A percentile compares a stretch with the other conserved stretches of the same genome.
phyloP scores from a whole-genome alignment of 2,888 invertebrate species.

The Conomelus anceps region DNA sequence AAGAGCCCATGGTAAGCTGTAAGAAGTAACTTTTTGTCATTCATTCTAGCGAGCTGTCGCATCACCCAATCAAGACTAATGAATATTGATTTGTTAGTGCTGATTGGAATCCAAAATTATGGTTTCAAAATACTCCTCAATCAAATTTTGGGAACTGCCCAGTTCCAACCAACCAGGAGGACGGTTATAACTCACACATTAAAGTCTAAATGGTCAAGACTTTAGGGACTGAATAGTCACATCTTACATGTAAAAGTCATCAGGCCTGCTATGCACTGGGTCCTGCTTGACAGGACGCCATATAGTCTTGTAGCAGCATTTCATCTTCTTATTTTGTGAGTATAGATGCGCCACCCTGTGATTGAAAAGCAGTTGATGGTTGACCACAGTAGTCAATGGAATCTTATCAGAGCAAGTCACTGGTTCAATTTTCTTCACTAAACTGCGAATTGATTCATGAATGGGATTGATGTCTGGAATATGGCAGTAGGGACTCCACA shows the following conservation, averaged over 20 bases:
- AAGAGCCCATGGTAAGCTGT: no score
- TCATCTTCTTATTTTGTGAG: constrained; percentile 38
- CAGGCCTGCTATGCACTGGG: constrained; percentile 23
- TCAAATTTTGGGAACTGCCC: no score
- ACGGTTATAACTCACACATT: no score
- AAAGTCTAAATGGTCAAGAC: no score
- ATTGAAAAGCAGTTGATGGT: constrained; percentile 7
- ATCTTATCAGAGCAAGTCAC: constrained; percentile 35
- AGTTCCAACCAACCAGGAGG: no score
- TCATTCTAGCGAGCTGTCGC: no score
- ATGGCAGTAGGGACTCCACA: constrained; percentile 55
- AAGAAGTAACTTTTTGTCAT: no score
- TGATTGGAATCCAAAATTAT: no score
- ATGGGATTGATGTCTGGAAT: constrained; percentile 54
- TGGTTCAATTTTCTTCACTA: constrained; percentile 49
- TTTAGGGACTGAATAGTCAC: no score
- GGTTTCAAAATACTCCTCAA: no score
- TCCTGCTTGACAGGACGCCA: constrained; percentile 12
- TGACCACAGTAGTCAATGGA: constrained; percentile 29
- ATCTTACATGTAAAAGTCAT: constrained; percentile 30
- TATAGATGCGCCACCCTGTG: constrained; percentile 29
- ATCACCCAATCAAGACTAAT: no score
- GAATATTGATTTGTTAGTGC: no score
- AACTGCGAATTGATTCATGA: constrained; percentile 47
- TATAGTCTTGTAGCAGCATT: constrained; percentile 25